These are phyloP conservation scores for Kuschelorhynchus macadamiae DNA, from an alignment of 2,888 invertebrate species.

Conservation along the genomic window DNA sequence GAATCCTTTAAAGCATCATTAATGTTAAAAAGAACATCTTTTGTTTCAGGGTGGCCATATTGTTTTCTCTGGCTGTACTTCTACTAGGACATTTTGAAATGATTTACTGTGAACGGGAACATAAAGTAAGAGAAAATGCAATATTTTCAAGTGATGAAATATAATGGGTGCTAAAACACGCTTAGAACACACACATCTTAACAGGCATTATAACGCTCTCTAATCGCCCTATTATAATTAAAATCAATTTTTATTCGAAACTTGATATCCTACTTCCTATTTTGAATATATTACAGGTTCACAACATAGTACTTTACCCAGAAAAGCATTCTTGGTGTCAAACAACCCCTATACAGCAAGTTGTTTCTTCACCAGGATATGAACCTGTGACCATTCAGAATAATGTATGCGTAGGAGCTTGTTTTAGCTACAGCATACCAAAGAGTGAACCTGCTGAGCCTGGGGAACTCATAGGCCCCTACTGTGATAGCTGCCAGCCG, in stretches of 20 bases:
- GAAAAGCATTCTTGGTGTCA: slow-evolving; percentile 81
- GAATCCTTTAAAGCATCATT: too few relatives aligned
- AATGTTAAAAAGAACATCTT: too few relatives aligned
- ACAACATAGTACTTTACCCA: slow-evolving; percentile 79
- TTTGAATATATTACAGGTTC: slow-evolving; percentile 69
- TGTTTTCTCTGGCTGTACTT: slow-evolving; percentile 15
- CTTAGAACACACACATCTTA: too few relatives aligned
- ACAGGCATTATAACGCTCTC: too few relatives aligned
- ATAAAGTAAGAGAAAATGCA: slow-evolving; percentile 57
- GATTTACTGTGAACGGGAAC: slow-evolving; percentile 55
- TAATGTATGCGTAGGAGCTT: slow-evolving; percentile 80
- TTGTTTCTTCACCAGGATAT: slow-evolving; percentile 77
- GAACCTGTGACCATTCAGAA: slow-evolving; percentile 77
- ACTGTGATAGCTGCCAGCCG: slow-evolving; percentile 81
- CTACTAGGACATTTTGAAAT: slow-evolving; percentile 10
- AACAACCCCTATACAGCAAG: slow-evolving; percentile 78
- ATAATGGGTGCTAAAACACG: too few relatives aligned
- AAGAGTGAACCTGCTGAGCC: slow-evolving; percentile 78
- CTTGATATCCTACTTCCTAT: slow-evolving; percentile 2
- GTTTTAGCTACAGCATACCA: slow-evolving; percentile 80
- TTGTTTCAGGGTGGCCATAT: slow-evolving; percentile 40
- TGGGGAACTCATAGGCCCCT: slow-evolving; percentile 75
- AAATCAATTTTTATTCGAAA: not conserved
- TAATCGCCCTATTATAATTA: too few relatives aligned
- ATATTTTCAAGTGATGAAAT: slow-evolving; percentile 13